These are phyloP conservation scores for Arvicola amphibius DNA, from an alignment of 2,797 vertebrate genomes.

Conservation along the genomic window DNA sequence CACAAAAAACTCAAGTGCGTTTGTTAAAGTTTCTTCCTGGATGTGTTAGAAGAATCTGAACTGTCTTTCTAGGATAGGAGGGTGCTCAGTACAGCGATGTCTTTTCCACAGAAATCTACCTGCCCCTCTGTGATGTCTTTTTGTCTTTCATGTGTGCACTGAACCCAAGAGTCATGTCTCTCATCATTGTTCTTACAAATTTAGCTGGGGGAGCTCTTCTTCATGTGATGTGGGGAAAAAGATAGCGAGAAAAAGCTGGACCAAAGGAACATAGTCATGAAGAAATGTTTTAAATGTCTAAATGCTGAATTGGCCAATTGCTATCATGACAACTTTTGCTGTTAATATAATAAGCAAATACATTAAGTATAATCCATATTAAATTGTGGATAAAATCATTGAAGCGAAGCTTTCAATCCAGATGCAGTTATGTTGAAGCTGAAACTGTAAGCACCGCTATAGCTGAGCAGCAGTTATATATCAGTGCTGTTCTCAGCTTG, in stretches of 20 bases:
- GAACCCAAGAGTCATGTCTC: background rate
- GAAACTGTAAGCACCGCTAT: background rate
- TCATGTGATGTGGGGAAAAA: background rate
- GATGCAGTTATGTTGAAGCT: background rate
- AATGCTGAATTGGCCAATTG: background rate
- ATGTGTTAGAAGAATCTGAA: background rate
- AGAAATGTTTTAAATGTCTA: background rate
- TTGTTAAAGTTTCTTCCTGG: background rate
- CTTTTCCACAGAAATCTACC: background rate
- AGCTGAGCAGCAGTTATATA: background rate
- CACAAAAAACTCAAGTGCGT: background rate
- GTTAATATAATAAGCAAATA: background rate
- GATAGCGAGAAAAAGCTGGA: too few relatives aligned
- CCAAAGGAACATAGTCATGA: too few relatives aligned
- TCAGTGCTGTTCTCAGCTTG: conserved; percentile 12
- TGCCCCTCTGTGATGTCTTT: background rate
- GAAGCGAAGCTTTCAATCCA: background rate
- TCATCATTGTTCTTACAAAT: background rate
- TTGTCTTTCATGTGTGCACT: background rate
- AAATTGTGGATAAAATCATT: background rate
- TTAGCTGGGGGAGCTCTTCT: background rate
- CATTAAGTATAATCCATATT: background rate
- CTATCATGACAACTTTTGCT: background rate
- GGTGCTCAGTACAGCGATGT: background rate
- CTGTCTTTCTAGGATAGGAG: background rate